These are phyloP conservation scores for Phalacrocorax pelagicus DNA, from an alignment of 2,113 vertebrate species.

Conservation along the genomic window DNA sequence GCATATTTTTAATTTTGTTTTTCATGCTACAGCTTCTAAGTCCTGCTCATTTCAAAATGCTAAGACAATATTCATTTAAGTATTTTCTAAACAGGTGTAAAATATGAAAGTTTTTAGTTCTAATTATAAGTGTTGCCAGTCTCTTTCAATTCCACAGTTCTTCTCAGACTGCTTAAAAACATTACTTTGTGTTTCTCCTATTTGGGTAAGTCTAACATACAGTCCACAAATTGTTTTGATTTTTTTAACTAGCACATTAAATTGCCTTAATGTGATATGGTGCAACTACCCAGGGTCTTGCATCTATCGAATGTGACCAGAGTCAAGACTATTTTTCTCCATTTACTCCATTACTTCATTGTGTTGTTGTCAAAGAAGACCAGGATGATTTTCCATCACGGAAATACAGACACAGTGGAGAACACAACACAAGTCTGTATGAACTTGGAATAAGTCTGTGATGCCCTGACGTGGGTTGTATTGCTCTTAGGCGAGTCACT, in stretches of 20 bases:
- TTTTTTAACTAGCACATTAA: slow-evolving; percentile 34
- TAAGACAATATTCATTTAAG: not conserved
- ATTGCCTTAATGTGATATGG: slow-evolving; percentile 37
- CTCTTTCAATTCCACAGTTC: slow-evolving; percentile 28
- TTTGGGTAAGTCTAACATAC: not conserved
- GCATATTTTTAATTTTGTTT: not conserved
- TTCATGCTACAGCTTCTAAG: not conserved
- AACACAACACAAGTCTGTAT: not conserved
- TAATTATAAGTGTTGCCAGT: not conserved
- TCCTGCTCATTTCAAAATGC: slow-evolving; percentile 4
- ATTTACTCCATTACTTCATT: not conserved
- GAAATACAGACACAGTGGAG: not conserved
- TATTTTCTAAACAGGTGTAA: not conserved
- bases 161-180: not conserved
- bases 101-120: not conserved
- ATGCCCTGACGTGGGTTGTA: not conserved
- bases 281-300: not conserved
- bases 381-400: not conserved
- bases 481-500: not conserved
- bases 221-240: slow-evolving; percentile 44
- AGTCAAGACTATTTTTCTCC: slow-evolving; percentile 13
- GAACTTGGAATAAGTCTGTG: not conserved
- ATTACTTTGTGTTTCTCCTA: not conserved
- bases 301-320: slow-evolving; percentile 1
- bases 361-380: not conserved